These are phyloP conservation scores for Orientallactaga bullata DNA, from an alignment of 2,113 vertebrate genomes.

Conservation along the genomic window DNA sequence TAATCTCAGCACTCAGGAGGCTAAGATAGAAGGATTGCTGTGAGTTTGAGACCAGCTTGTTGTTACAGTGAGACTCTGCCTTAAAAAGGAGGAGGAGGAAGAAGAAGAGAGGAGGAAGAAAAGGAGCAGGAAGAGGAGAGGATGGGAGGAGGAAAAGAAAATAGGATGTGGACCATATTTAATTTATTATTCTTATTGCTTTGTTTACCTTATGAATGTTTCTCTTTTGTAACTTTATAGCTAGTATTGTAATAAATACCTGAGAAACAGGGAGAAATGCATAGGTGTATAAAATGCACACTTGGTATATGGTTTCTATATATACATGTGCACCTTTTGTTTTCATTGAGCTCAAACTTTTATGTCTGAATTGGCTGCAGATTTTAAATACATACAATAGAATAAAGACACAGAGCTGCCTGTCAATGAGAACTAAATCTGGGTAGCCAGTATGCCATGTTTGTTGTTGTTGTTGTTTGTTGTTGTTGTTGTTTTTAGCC, in stretches of 20 bases:
- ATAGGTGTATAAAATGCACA: too few relatives aligned
- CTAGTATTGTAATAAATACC: not conserved
- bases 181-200: not conserved
- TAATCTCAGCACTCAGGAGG: too few relatives aligned
- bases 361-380: not conserved
- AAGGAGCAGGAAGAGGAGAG: too few relatives aligned
- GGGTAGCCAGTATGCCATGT: too few relatives aligned
- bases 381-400: not conserved
- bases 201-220: not conserved
- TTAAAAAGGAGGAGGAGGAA: too few relatives aligned
- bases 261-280: conserved; percentile 1
- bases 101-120: too few relatives aligned
- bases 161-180: not conserved
- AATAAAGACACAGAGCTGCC: not conserved
- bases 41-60: too few relatives aligned
- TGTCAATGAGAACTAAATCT: not conserved
- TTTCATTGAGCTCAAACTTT: not conserved
- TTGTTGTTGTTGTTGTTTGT: too few relatives aligned
- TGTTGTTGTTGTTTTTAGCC: too few relatives aligned
- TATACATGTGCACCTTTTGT: not conserved
- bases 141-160: not conserved
- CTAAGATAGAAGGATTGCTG: too few relatives aligned
- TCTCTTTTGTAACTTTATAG: not conserved
- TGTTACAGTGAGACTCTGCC: too few relatives aligned
- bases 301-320: not conserved